Percentiles rank a stretch among this genome's conserved stretches.
These are phyloP conservation scores for Drosophila sordidapex DNA, from an alignment of 2,888 invertebrate species.

Conservation along the genomic window DNA sequence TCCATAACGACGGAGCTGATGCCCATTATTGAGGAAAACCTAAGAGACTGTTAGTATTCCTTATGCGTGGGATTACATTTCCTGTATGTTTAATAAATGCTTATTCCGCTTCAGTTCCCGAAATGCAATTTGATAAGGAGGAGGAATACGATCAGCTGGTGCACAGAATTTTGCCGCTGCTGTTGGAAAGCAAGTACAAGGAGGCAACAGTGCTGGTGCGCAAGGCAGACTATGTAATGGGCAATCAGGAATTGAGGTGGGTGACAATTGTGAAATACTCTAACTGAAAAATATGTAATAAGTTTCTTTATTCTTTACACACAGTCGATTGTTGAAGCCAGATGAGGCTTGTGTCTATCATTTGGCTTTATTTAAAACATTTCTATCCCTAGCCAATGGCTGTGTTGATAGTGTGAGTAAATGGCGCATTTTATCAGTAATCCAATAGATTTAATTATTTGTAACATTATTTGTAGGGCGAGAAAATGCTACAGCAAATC, in stretches of 20 bases:
- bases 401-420: conserved; percentile 81
- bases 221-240: conserved; percentile 82
- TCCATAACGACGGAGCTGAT: conserved; percentile 75
- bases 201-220: conserved; percentile 82
- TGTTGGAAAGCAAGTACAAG: conserved; percentile 81
- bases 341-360: conserved; percentile 83
- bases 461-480: conserved; percentile 77
- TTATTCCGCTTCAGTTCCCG: conserved; percentile 45
- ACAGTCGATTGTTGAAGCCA: conserved; percentile 51
- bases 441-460: not conserved
- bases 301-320: not conserved
- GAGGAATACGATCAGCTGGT: conserved; percentile 82
- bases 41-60: conserved; percentile 70
- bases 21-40: conserved; percentile 77
- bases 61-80: not conserved
- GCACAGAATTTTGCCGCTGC: conserved; percentile 72
- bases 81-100: too few relatives aligned
- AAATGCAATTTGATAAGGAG: conserved; percentile 65
- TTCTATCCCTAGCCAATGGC: conserved; percentile 81
- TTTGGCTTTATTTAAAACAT: conserved; percentile 82
- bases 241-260: conserved; percentile 80
- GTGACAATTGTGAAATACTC: not conserved
- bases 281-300: not conserved
- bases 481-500: conserved; percentile 87
- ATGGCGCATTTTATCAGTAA: not conserved